Evolutionary conservation across 2,888 invertebrate genomes (phyloP).

Genomic region (Ceraclea dissimilis): DNA sequence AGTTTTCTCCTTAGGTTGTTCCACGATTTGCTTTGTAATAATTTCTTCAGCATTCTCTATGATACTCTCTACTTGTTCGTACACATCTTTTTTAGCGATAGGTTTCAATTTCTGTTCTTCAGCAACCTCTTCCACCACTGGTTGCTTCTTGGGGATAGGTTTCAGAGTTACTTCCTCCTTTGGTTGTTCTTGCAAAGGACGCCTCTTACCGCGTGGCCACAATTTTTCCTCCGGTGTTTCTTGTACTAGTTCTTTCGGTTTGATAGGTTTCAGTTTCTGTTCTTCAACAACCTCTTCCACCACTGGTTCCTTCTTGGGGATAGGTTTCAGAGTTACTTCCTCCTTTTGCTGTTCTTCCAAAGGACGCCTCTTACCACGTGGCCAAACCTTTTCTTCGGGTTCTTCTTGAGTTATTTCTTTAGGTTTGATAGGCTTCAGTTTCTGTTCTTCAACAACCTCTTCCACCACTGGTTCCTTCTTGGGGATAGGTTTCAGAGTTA

Average conservation of each 20-base stretch:
- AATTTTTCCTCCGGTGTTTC: conserved; percentile 26
- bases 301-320: conserved; percentile 31
- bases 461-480: conserved; percentile 29
- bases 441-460: conserved; percentile 34
- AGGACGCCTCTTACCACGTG: conserved; percentile 32
- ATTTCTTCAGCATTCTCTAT: conserved; percentile 32
- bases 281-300: conserved; percentile 29
- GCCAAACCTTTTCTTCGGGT: conserved; percentile 36
- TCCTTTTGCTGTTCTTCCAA: conserved; percentile 29
- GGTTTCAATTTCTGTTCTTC: conserved; percentile 27
- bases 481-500: conserved; percentile 35
- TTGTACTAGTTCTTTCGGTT: conserved; percentile 31
- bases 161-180: conserved; percentile 34
- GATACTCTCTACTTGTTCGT: conserved; percentile 29
- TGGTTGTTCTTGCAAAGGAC: conserved; percentile 30
- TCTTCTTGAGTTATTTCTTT: conserved; percentile 33
- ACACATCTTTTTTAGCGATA: conserved; percentile 31
- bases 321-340: conserved; percentile 29
- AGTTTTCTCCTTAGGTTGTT: conserved; percentile 35
- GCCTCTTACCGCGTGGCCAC: conserved; percentile 32
- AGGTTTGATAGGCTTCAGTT: conserved; percentile 34
- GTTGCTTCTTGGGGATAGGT: conserved; percentile 26
- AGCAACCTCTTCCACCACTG: conserved; percentile 16
- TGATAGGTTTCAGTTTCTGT: conserved; percentile 25
- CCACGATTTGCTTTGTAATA: conserved; percentile 21